Evolutionary conservation across 2,888 invertebrate species (phyloP).

Genomic region (Caenorhabditis becei): DNA sequence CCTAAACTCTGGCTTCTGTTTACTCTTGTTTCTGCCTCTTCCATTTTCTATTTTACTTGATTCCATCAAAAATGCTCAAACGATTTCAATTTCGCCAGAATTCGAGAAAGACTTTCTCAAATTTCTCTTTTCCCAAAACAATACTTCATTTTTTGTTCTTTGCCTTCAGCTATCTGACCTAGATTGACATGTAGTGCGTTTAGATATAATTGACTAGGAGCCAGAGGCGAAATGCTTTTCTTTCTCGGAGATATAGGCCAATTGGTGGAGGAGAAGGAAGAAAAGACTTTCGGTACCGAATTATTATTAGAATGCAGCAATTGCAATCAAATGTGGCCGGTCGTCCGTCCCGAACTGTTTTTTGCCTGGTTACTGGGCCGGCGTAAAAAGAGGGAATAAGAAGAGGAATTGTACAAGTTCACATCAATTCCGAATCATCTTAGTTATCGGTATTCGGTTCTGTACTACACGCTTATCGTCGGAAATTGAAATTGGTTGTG

Average conservation of each 20-base stretch:
- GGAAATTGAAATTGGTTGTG: slow-evolving; percentile 14
- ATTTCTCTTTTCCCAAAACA: slow-evolving; percentile 2
- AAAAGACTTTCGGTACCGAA: not conserved
- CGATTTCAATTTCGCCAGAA: slow-evolving; percentile 14
- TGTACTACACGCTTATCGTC: slow-evolving; percentile 15
- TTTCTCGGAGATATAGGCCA: slow-evolving; percentile 4
- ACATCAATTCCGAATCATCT: slow-evolving; percentile 40
- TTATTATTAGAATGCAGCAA: slow-evolving; percentile 30
- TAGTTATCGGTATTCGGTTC: slow-evolving; percentile 27
- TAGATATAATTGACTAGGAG: slow-evolving; percentile 53
- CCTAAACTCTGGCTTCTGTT: slow-evolving; percentile 46
- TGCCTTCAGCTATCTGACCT: not conserved
- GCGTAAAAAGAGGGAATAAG: not conserved
- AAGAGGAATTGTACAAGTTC: slow-evolving; percentile 34
- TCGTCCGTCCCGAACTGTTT: slow-evolving; percentile 7
- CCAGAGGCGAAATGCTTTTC: slow-evolving; percentile 8
- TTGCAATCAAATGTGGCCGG: slow-evolving; percentile 49
- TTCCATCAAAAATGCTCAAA: slow-evolving; percentile 50
- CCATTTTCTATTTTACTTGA: not conserved
- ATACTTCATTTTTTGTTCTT: not conserved
- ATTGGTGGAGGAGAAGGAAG: slow-evolving; percentile 1
- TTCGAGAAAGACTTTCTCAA: not conserved
- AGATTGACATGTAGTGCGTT: slow-evolving; percentile 25
- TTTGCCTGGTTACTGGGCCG: not conserved
- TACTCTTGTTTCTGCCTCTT: slow-evolving; percentile 35